These are phyloP conservation scores for Lymantria monacha DNA, from an alignment of 2,888 invertebrate genomes.

Conservation along the genomic window DNA sequence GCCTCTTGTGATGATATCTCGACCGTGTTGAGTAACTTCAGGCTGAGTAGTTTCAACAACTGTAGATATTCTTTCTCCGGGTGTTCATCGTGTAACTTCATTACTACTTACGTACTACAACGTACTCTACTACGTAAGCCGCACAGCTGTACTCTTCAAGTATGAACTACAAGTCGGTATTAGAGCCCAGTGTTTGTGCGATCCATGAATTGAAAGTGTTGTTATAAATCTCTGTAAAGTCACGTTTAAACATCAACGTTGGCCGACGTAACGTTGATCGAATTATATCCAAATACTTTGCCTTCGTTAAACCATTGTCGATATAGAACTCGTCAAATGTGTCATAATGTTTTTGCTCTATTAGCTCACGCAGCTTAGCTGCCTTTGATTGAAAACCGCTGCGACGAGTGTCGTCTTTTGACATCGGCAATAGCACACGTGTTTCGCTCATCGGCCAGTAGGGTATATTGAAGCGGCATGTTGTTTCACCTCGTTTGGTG, in stretches of 20 bases:
- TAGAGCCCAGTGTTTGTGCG: too few species aligned
- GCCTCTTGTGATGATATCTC: not conserved
- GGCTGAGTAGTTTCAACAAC: too few species aligned
- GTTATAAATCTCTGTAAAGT: not conserved
- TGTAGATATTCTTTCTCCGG: not conserved
- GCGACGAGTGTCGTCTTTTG: slow-evolving; percentile 37
- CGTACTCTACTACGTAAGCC: not conserved
- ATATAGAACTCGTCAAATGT: too few species aligned
- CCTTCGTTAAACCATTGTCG: too few species aligned
- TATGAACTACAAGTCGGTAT: not conserved
- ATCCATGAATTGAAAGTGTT: not conserved
- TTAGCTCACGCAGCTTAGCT: not conserved
- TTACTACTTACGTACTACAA: slow-evolving; percentile 36
- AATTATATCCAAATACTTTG: too few species aligned
- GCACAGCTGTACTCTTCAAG: not conserved
- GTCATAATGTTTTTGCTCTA: not conserved
- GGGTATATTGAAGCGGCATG: slow-evolving; percentile 41
- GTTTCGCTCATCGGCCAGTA: slow-evolving; percentile 41
- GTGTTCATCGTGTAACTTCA: slow-evolving; percentile 39
- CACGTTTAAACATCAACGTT: not conserved
- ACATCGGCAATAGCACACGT: slow-evolving; percentile 40
- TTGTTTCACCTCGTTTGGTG: slow-evolving; percentile 38
- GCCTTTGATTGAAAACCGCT: slow-evolving; percentile 22
- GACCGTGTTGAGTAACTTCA: too few species aligned
- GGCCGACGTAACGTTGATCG: too few species aligned